phyloP scores from a whole-genome alignment of 2,888 invertebrate species.

The Netelia virgata region DNA sequence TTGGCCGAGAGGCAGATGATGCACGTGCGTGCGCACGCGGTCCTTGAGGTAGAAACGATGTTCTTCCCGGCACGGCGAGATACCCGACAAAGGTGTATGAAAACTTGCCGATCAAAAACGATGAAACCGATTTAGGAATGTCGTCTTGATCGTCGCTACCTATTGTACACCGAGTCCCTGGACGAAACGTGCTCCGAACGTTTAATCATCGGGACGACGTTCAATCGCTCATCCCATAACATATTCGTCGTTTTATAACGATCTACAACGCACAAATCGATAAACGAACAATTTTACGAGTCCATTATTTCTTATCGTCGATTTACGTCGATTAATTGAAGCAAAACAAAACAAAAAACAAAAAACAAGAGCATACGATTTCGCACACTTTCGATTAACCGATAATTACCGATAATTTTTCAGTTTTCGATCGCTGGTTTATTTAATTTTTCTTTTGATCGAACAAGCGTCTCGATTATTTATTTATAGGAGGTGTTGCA shows the following conservation, averaged over 20 bases:
- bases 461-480: too few relatives aligned
- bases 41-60: background rate
- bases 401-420: too few relatives aligned
- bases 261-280: background rate
- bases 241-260: conserved; percentile 18
- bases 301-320: too few relatives aligned
- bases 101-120: conserved; percentile 1
- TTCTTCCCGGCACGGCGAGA: background rate
- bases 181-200: background rate
- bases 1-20: background rate
- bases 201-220: background rate
- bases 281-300: too few relatives aligned
- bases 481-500: too few relatives aligned
- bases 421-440: too few relatives aligned
- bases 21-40: conserved; percentile 1
- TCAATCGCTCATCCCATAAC: conserved; percentile 12
- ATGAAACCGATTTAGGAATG: conserved; percentile 23
- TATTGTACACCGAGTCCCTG: conserved; percentile 6
- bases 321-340: background rate
- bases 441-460: too few relatives aligned
- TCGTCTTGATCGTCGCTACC: conserved; percentile 19
- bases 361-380: too few relatives aligned
- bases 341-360: background rate
- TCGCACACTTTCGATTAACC: too few relatives aligned
- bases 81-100: background rate